Evolutionary conservation across 2,888 invertebrate species (phyloP).

Genomic region (Mellilla xanthometata): DNA sequence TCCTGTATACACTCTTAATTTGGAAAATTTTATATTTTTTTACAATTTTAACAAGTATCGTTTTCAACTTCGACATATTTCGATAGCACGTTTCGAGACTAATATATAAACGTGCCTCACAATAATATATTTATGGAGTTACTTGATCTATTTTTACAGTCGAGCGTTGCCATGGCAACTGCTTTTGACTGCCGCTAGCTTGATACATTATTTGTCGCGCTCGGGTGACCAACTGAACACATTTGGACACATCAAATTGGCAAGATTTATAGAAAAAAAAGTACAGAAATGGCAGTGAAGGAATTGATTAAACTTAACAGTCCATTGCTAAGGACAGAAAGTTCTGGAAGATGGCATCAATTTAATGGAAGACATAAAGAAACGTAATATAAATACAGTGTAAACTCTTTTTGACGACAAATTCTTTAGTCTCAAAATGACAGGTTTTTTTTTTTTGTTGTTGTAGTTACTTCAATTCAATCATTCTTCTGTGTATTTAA

Average conservation of each 20-base stretch:
- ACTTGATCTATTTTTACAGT: slow-evolving; percentile 73
- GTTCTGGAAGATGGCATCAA: not conserved
- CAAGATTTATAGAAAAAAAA: slow-evolving; percentile 19
- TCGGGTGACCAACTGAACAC: slow-evolving; percentile 42
- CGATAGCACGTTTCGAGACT: slow-evolving; percentile 38
- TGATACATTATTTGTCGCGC: slow-evolving; percentile 37
- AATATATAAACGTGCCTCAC: slow-evolving; percentile 60
- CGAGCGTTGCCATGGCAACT: slow-evolving; percentile 8
- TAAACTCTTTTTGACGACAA: no score
- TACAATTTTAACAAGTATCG: slow-evolving; percentile 69
- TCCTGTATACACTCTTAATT: slow-evolving; percentile 58
- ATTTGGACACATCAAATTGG: slow-evolving; percentile 22
- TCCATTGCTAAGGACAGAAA: not conserved
- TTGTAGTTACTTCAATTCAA: no score
- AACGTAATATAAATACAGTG: slow-evolving; percentile 1
- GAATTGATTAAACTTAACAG: not conserved
- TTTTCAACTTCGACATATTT: slow-evolving; percentile 47
- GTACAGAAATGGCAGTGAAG: slow-evolving; percentile 17
- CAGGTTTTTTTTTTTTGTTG: no score
- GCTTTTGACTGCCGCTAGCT: no score
- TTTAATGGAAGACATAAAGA: slow-evolving; percentile 16
- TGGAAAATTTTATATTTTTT: slow-evolving; percentile 67
- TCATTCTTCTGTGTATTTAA: no score
- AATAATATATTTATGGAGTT: slow-evolving; percentile 54
- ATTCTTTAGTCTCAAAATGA: no score